A percentile compares a stretch with the other conserved stretches of the same genome.
Conservation (phyloP, 2,113 vertebrate genomes). For the Verasper variegatus region DNA sequence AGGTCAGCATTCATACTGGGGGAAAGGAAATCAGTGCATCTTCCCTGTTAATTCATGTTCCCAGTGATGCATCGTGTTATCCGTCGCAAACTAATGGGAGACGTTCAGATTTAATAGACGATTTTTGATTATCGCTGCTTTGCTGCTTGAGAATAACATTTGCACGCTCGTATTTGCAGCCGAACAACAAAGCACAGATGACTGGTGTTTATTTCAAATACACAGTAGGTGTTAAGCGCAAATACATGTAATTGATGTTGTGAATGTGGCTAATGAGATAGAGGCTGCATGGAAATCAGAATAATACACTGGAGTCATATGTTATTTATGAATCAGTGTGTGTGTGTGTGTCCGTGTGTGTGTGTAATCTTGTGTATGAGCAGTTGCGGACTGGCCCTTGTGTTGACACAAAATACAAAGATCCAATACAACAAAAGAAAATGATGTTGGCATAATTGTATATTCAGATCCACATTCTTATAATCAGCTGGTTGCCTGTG, state of each 20-base stretch:
- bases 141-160: not conserved
- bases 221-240: not conserved
- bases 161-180: not conserved
- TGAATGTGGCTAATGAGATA: constrained; percentile 13
- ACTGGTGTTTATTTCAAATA: not conserved
- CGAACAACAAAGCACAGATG: constrained; percentile 1
- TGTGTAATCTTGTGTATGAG: constrained; percentile 3
- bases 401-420: constrained; percentile 32
- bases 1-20: constrained; percentile 19
- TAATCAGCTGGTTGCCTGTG: constrained; percentile 42
- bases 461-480: constrained; percentile 37
- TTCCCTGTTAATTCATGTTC: constrained; percentile 28
- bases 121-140: constrained; percentile 1
- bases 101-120: constrained; percentile 19
- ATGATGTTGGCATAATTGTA: constrained; percentile 38
- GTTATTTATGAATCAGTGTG: constrained; percentile 13
- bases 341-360: not conserved
- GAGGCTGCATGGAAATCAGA: not conserved
- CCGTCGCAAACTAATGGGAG: constrained; percentile 10
- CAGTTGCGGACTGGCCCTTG: constrained; percentile 28
- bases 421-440: constrained; percentile 42
- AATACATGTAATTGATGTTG: constrained; percentile 1
- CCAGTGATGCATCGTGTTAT: not conserved
- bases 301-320: constrained; percentile 19
- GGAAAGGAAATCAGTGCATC: constrained; percentile 4